Percentiles rank a stretch among this genome's conserved stretches.
Evolutionary conservation across 2,113 vertebrate species (phyloP).

Genomic region (Actenoides lindsayi): DNA sequence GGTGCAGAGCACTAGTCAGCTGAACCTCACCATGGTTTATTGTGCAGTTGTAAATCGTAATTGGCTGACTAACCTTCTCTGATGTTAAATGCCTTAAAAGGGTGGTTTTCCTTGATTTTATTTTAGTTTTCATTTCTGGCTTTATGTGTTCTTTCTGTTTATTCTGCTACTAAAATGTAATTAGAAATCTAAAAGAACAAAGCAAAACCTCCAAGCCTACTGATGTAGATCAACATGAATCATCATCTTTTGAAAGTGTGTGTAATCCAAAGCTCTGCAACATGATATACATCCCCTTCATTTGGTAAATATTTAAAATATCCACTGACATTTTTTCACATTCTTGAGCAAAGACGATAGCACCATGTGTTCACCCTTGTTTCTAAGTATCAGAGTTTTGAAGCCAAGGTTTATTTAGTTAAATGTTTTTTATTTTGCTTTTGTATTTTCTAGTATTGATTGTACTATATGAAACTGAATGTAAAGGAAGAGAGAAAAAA

Average conservation of each 20-base stretch:
- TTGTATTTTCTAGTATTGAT: background rate
- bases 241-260: slow-evolving; percentile 27
- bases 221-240: slow-evolving; percentile 35
- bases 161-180: slow-evolving; percentile 52
- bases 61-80: slow-evolving; percentile 58
- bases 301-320: slow-evolving; percentile 64
- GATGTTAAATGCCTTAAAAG: slow-evolving; percentile 60
- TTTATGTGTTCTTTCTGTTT: slow-evolving; percentile 40
- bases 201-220: slow-evolving; percentile 14
- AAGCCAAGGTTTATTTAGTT: slow-evolving; percentile 39
- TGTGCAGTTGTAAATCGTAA: slow-evolving; percentile 50
- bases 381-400: slow-evolving; percentile 28
- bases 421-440: slow-evolving; percentile 52
- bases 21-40: slow-evolving; percentile 41
- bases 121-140: slow-evolving; percentile 23
- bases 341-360: slow-evolving; percentile 25
- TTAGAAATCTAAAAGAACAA: slow-evolving; percentile 62
- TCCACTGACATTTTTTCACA: slow-evolving; percentile 21
- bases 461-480: background rate
- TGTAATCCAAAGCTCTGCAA: slow-evolving; percentile 4
- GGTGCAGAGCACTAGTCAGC: slow-evolving; percentile 39
- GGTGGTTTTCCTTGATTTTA: slow-evolving; percentile 44
- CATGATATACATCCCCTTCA: background rate
- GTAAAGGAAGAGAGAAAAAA: background rate
- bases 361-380: background rate